A percentile compares a stretch with the other conserved stretches of the same genome.
Evolutionary conservation across 2,113 vertebrate genomes (phyloP).

Genomic region (Lathamus discolor): DNA sequence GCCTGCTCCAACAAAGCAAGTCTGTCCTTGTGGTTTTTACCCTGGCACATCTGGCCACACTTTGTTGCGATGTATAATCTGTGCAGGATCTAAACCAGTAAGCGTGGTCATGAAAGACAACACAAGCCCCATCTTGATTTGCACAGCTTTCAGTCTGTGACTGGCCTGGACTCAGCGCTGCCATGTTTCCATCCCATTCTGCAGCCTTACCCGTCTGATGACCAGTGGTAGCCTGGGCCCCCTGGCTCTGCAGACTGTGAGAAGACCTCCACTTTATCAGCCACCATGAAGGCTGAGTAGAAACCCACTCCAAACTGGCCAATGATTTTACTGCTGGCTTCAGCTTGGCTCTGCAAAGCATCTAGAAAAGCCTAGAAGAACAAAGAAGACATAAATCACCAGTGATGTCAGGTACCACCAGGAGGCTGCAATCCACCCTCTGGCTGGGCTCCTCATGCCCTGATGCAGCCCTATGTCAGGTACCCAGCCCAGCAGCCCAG

Average conservation of each 20-base stretch:
- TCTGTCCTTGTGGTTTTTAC: not conserved
- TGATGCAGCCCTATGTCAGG: not conserved
- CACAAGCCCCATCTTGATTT: not conserved
- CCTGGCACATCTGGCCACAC: not conserved
- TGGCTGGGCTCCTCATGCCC: not conserved
- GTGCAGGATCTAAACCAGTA: not conserved
- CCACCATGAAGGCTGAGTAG: constrained; percentile 98
- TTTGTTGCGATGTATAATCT: not conserved
- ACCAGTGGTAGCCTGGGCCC: constrained; percentile 87
- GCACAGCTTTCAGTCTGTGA: not conserved
- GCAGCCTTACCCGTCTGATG: constrained; percentile 88
- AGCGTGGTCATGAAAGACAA: not conserved
- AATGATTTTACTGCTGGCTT: constrained; percentile 91
- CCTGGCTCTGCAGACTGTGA: constrained; percentile 76
- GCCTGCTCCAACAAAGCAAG: not conserved
- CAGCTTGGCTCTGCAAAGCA: constrained; percentile 85
- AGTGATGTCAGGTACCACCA: not conserved
- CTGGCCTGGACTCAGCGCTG: not conserved
- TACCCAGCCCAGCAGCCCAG: not conserved
- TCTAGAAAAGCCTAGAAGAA: constrained; percentile 88
- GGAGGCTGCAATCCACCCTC: not conserved
- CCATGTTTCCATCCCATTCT: not conserved
- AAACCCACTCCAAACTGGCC: constrained; percentile 98
- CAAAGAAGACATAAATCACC: not conserved
- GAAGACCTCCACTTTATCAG: constrained; percentile 89